Base-by-base conservation (phyloP, 1,140 invertebrate species). In the Pentalonia nigronervosa region DNA sequence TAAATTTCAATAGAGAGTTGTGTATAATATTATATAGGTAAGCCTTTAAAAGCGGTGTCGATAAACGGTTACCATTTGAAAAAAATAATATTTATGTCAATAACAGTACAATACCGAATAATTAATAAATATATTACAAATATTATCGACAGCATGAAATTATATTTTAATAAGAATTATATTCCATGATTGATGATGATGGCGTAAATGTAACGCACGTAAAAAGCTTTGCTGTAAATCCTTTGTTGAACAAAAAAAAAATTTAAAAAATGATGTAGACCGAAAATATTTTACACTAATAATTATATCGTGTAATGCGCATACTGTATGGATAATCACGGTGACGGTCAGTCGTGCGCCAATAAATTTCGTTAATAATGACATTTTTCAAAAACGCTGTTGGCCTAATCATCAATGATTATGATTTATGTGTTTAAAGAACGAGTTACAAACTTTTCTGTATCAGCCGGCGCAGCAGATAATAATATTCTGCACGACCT, bases 361-460 rank as follows among this genome's bases (percentile, higher is more conserved):
- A 34, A 88, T 50, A 88, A 50, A 50, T 88, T n/a, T 88, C 34
- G 47, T 88, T 88, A 88, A 88, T 50, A 50, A 88, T 50, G 47
- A 88, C 86, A 88, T 23, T 88, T 50, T 88, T 50, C 17, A 50
- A 53, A 88, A 88, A 8, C 48, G 0, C 23, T 36, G 84, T 86
- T 11, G 86, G 41, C 34, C n/a, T 88, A 50, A 88, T 53, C 50
- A 50, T 45, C 30, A 48, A 50, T 50, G 86, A 88, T 50, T 50
- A 88, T 88, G 86, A 88, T 88, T 88, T 88, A 88, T 88, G 47
- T 53, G n/a, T n/a, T 25, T 23, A 50, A 50, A 50, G 47, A 88
- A 88, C 8, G n/a, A n/a, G 17, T 50, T 34, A 34, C 34, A 88
- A 50, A 88, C 86, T 88, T 88, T 88, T n/a, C n/a, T 23, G 34